Evolutionary conservation across 2,797 vertebrate genomes (phyloP).

Genomic region (Brachyrhaphis roseni): DNA sequence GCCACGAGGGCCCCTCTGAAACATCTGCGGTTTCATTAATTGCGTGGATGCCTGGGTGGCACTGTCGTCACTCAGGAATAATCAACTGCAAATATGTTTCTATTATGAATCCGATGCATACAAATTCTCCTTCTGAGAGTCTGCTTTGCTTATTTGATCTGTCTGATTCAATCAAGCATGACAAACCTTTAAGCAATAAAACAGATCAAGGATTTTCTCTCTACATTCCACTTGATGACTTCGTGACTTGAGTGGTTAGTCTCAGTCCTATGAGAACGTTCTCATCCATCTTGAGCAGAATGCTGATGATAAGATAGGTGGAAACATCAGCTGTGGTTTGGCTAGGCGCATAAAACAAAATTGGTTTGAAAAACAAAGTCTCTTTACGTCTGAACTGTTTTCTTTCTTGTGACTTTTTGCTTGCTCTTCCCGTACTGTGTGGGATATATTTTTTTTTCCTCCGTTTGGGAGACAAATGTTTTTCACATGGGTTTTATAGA

Average conservation of each 20-base stretch:
- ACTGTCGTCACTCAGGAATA: constrained; percentile 75
- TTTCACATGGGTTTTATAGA: constrained; percentile 67
- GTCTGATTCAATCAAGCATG: constrained; percentile 37
- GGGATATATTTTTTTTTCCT: constrained; percentile 46
- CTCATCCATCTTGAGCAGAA: constrained; percentile 21
- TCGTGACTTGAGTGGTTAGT: constrained; percentile 16
- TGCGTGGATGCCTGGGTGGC: constrained; percentile 76
- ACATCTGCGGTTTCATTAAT: constrained; percentile 84
- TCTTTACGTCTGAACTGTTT: constrained; percentile 44
- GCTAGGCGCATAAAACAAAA: constrained; percentile 30
- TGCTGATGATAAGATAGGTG: constrained; percentile 29
- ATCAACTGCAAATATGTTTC: constrained; percentile 70
- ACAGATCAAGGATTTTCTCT: constrained; percentile 27
- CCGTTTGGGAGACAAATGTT: constrained; percentile 54
- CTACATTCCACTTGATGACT: constrained; percentile 16
- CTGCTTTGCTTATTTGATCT: constrained; percentile 38
- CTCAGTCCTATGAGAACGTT: constrained; percentile 11
- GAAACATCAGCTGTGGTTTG: constrained; percentile 17
- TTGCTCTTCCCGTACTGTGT: constrained; percentile 31
- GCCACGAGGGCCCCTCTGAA: constrained; percentile 76
- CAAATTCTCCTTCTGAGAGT: constrained; percentile 23
- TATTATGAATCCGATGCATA: constrained; percentile 56
- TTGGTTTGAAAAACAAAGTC: constrained; percentile 64
- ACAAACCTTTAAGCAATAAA: constrained; percentile 26
- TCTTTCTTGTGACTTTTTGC: constrained; percentile 41